Evolutionary conservation across 2,888 invertebrate species (phyloP), one percentile per base, ranked within the genome.

Genomic region (Mellilla xanthometata): DNA sequence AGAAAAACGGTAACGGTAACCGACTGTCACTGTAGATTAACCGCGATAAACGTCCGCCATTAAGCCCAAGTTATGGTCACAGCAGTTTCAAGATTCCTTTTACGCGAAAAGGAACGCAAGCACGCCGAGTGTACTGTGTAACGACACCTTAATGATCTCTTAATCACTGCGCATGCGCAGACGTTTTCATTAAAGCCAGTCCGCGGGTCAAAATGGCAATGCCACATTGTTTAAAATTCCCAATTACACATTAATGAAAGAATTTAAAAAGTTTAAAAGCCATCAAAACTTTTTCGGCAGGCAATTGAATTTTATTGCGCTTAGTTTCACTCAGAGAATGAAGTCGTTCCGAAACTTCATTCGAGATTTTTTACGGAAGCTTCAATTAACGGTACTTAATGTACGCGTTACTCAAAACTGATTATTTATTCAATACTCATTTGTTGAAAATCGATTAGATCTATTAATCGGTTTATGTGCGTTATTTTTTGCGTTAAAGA

Each of bases 141-240:
- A 76, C 67, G 58, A 74, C 71, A 70, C 74, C 64, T 69, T 80
- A 78, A 81, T 74, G 76, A 79, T 71, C 74, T 63, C 76, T 80
- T 78, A 76, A 81, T 82, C 75, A 78, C 68, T 43, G 54, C 56
- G 33, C 49, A 54, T 60, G 57, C 61, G 54, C 55, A 54, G 71
- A 74, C 62, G 65, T 65, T 72, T 73, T 68, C 68, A 73, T 74
- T 69, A 69, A 65, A 62, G 56, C 56, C 48, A 50, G 54, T 62
- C 59, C 45, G 57, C 48, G 31, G 6, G n/a, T n/a, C n/a, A n/a
- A n/a, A n/a, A n/a, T n/a, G n/a, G 52, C 54, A 62, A 62, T 65
- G 52, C 53, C 62, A 56, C 57, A 58, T 65, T 60, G 58, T 59
- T 54, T 51, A 45, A 64, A 67, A 65, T 65, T 59, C 56, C 59